A percentile compares a stretch with the other conserved stretches of the same genome.
phyloP scores from a whole-genome alignment of 2,113 vertebrate genomes.

The Addax nasomaculatus region DNA sequence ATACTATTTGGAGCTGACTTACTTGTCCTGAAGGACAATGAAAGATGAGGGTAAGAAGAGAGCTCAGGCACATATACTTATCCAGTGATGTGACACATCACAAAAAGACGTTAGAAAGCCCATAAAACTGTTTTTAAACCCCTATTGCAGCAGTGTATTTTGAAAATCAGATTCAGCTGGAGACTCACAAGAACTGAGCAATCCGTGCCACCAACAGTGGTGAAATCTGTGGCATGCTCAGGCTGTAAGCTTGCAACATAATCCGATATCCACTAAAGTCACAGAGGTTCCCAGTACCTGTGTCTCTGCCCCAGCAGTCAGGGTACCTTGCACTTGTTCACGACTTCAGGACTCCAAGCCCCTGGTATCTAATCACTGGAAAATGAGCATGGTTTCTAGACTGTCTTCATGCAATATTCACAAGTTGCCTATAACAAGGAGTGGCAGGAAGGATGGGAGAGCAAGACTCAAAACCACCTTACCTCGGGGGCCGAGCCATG shows the following conservation, averaged over 20 bases:
- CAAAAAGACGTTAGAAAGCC: not conserved
- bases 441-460: not conserved
- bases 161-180: not conserved
- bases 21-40: not conserved
- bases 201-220: not conserved
- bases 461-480: constrained; percentile 68
- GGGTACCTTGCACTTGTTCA: not conserved
- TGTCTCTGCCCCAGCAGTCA: not conserved
- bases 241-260: not conserved
- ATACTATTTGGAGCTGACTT: not conserved
- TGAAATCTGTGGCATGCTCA: not conserved
- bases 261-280: not conserved
- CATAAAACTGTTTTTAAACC: not conserved
- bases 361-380: not conserved
- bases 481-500: constrained; percentile 96
- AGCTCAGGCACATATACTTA: not conserved
- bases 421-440: not conserved
- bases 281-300: not conserved
- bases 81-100: not conserved
- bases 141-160: not conserved
- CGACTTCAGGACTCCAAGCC: not conserved
- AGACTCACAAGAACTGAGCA: not conserved
- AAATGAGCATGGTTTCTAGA: not conserved
- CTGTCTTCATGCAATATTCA: constrained; percentile 39
- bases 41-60: not conserved